phyloP scores from a whole-genome alignment of 2,797 vertebrate genomes.

The Crocodylus rhombifer region DNA sequence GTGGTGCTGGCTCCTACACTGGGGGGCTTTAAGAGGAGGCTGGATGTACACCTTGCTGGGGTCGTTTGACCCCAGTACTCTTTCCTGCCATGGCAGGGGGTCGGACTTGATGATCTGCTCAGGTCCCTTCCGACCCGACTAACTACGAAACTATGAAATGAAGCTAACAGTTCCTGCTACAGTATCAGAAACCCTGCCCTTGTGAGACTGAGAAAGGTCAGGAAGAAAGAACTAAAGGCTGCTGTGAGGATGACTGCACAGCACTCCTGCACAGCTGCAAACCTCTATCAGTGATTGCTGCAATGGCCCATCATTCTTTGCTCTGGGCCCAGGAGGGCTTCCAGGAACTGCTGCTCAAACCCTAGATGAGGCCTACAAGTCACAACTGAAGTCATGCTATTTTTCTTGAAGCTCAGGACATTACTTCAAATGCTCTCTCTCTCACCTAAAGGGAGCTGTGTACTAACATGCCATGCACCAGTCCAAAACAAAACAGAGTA shows the following conservation, averaged over 20 bases:
- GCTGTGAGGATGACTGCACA: not conserved
- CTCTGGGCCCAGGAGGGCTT: not conserved
- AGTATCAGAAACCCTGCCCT: accelerated
- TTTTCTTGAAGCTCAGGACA: not conserved
- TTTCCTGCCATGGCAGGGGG: no score
- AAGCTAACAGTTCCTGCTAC: accelerated
- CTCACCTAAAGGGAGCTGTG: not conserved
- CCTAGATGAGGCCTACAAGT: not conserved
- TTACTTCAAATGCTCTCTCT: not conserved
- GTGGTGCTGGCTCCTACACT: no score
- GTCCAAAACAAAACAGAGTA: not conserved
- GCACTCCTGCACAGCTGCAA: slow-evolving; percentile 1
- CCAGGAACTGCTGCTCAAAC: slow-evolving; percentile 37
- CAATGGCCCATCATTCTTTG: slow-evolving; percentile 52
- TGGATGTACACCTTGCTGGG: no score
- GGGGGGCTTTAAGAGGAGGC: no score
- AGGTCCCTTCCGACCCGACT: no score
- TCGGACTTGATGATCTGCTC: no score
- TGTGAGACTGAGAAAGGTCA: not conserved
- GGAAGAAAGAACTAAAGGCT: not conserved
- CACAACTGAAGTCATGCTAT: not conserved
- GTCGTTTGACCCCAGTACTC: no score
- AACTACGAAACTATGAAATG: no score
- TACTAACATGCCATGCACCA: not conserved
- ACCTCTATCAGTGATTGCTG: slow-evolving; percentile 48